A percentile compares a stretch with the other conserved stretches of the same genome.
Evolutionary conservation across 2,888 invertebrate species (phyloP).

Genomic region (Apamea anceps): DNA sequence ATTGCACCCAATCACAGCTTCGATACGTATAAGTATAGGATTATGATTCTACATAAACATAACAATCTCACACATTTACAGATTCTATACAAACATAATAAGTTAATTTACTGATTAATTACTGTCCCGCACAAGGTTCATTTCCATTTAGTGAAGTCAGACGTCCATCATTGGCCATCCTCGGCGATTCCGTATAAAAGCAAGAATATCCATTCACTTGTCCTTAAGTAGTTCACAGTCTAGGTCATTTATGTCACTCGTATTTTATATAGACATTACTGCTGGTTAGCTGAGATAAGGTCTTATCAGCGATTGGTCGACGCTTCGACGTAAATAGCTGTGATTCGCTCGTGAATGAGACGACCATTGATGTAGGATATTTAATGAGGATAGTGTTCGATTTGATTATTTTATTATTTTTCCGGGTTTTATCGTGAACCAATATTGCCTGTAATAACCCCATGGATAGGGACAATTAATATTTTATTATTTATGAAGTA

Average conservation of each 20-base stretch:
- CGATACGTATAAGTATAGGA: no score
- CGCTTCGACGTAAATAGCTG: constrained; percentile 45
- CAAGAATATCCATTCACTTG: constrained; percentile 24
- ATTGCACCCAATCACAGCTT: no score
- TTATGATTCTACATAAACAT: no score
- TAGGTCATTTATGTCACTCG: constrained; percentile 56
- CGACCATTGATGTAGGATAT: constrained; percentile 1
- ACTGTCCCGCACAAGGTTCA: neutral
- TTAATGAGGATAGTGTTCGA: neutral
- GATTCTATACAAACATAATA: no score
- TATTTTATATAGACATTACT: constrained; percentile 48
- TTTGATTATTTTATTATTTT: constrained; percentile 1
- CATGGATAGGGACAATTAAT: no score
- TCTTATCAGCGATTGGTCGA: constrained; percentile 63
- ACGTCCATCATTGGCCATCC: neutral
- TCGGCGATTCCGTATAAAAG: neutral
- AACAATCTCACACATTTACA: no score
- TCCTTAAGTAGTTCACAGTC: constrained; percentile 31
- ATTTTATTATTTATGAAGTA: no score
- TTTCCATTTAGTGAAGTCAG: neutral
- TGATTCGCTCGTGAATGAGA: constrained; percentile 50
- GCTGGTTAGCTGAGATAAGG: constrained; percentile 59
- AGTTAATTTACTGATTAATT: no score
- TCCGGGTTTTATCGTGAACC: neutral
- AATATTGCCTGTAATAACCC: neutral